Conservation (phyloP, 2,888 invertebrate species). For the Phlogophora meticulosa region DNA sequence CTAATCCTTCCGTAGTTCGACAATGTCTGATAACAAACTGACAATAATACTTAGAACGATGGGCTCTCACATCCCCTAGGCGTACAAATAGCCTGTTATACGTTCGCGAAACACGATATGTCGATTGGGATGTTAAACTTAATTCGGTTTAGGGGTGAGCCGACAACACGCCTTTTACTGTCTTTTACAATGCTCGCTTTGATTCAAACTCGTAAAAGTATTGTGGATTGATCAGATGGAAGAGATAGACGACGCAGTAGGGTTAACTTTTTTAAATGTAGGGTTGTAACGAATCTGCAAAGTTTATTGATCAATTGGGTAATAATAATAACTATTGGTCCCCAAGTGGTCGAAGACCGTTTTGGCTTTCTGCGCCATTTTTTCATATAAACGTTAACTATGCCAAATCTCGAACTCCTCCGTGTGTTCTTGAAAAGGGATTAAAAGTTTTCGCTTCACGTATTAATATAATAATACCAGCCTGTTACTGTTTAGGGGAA, state of each 20-base stretch:
- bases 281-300: not conserved
- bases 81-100: slow-evolving; percentile 84
- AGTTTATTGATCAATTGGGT: slow-evolving; percentile 2
- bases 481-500: too few relatives aligned
- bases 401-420: too few relatives aligned
- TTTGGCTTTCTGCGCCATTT: too few relatives aligned
- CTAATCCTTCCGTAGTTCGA: slow-evolving; percentile 27
- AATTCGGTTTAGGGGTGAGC: slow-evolving; percentile 87
- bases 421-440: too few relatives aligned
- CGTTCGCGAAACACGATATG: slow-evolving; percentile 84
- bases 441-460: too few relatives aligned
- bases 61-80: slow-evolving; percentile 70
- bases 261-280: slow-evolving; percentile 32
- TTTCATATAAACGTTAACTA: too few relatives aligned
- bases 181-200: slow-evolving; percentile 82
- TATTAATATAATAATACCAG: too few relatives aligned
- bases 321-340: not conserved
- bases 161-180: slow-evolving; percentile 84
- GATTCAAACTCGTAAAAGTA: slow-evolving; percentile 73
- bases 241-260: slow-evolving; percentile 27
- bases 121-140: slow-evolving; percentile 90
- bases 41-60: slow-evolving; percentile 78
- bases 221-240: slow-evolving; percentile 43
- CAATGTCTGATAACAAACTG: slow-evolving; percentile 63
- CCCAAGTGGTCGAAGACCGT: not conserved